phyloP scores from a whole-genome alignment of 1,140 invertebrate species.

The Zeugodacus cucurbitae region DNA sequence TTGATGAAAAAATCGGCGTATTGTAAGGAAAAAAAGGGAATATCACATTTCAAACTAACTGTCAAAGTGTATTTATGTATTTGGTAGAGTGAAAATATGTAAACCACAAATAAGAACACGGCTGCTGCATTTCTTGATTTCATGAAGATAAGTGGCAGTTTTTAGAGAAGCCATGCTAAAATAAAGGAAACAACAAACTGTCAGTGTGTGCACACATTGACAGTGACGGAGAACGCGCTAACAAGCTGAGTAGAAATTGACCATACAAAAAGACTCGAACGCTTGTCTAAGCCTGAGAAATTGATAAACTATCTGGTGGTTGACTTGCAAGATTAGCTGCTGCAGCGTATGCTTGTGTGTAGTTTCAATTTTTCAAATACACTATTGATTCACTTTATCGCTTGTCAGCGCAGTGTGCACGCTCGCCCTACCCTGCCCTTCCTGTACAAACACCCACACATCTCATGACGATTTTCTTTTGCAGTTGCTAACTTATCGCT shows the following conservation, averaged over 20 bases:
- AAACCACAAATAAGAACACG: too few species aligned
- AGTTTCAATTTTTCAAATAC: conserved; percentile 1
- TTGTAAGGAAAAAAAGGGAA: too few species aligned
- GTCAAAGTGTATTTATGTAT: too few species aligned
- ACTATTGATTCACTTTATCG: neutral
- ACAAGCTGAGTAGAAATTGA: neutral
- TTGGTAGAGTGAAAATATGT: too few species aligned
- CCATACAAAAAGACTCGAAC: neutral
- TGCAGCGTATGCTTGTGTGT: neutral
- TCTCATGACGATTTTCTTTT: neutral
- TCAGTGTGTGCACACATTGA: neutral
- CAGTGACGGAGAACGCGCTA: neutral
- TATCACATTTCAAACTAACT: too few species aligned
- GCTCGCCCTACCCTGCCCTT: too few species aligned
- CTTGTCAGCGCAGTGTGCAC: neutral
- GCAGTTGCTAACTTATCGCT: neutral
- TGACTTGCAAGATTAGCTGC: neutral
- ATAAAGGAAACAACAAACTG: neutral
- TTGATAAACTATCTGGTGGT: neutral
- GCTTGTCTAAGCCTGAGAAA: neutral
- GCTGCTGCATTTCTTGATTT: neutral
- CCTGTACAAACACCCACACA: neutral
- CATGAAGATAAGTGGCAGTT: neutral
- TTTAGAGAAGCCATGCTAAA: neutral
- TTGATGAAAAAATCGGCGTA: too few species aligned